These are phyloP conservation scores for Cyanoderma ruficeps DNA, from an alignment of 2,113 vertebrate genomes.

Conservation along the genomic window DNA sequence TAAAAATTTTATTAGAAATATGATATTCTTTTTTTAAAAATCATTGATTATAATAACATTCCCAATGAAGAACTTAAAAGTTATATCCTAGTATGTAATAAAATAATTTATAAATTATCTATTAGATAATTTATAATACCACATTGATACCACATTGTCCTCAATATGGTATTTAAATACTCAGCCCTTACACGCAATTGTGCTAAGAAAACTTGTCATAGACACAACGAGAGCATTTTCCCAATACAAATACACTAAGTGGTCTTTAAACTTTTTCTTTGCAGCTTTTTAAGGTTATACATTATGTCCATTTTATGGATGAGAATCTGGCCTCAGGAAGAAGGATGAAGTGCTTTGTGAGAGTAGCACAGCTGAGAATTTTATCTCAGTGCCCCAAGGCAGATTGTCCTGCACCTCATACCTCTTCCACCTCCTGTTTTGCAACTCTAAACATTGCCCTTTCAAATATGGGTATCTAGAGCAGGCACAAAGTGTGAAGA, in stretches of 20 bases:
- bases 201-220: background rate
- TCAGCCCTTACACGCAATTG: background rate
- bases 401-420: background rate
- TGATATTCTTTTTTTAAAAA: background rate
- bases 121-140: no score
- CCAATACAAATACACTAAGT: background rate
- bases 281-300: background rate
- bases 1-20: background rate
- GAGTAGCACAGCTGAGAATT: background rate
- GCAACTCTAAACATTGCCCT: background rate
- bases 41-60: background rate
- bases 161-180: background rate
- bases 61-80: background rate
- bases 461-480: background rate
- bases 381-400: background rate
- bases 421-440: background rate
- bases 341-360: background rate
- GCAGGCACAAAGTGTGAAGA: background rate
- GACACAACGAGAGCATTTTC: background rate
- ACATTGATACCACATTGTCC: no score
- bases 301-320: background rate
- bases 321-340: background rate
- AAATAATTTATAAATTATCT: background rate
- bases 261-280: background rate
- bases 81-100: background rate